Evolutionary conservation across 2,888 invertebrate species (phyloP), one percentile per base, ranked within the genome.

Genomic region (Eilema sororculum): DNA sequence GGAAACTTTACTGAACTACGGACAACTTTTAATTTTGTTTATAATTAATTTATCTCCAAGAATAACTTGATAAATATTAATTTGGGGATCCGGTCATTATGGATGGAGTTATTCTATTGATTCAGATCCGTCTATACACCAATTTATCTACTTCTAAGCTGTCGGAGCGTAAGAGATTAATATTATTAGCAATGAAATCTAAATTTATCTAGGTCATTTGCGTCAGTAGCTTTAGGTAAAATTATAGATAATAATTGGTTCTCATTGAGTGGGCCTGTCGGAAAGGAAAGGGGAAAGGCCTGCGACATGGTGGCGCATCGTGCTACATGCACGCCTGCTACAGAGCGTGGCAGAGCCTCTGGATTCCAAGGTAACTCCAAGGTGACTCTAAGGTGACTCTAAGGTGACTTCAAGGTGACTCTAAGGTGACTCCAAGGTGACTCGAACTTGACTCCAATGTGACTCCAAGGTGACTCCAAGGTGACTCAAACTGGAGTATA

Each of bases 41-140:
- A 61, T 60, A 62, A 68, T 65, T 61, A 37, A 65, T 56, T 52
- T 57, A 56, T 57, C 13, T 30, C 33, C 33, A 59, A 52, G 56
- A 63, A 28, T 30, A 61, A 69, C 37, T 65, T 56, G 3, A 24
- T 69, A 58, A 64, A 59, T 65, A 65, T 56, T 58, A 65, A 65
- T 69, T 57, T 69, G 24, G 37, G 25, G 61, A 65, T 33, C 10
- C 41, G 22, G 52, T 24, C 52, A 28, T 68, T 37, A 20, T 37
- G 33, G 12, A 6, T 16, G 41, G 37, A 65, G 52, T 56, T 65
- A 52, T 69, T 65, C 56, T 61, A 57, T 52, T 65, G 37, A 65
- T 37, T 61, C 16, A 30, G 56, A 22, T 69, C 22, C 52, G 64
- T 24, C 63, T 64, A 41, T 41, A 57, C n/a, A 33, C 16, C 20